Evolutionary conservation across 2,888 invertebrate species (phyloP).

Genomic region (Yponomeuta cagnagella): DNA sequence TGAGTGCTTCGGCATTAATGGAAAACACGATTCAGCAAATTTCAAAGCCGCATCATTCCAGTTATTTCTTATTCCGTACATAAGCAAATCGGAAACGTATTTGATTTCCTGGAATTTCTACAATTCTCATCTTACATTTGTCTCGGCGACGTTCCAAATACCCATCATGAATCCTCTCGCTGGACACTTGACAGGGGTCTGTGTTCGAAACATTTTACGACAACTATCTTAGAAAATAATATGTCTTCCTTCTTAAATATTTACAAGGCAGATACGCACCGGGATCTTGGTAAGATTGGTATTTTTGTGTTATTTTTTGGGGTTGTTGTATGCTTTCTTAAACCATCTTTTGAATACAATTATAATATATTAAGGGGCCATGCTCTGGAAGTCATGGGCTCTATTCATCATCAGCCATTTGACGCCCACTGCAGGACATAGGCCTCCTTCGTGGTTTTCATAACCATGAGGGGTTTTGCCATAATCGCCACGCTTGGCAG

Average conservation of each 20-base stretch:
- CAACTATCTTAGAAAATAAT: constrained; percentile 8
- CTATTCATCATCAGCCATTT: no score
- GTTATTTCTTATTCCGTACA: background rate
- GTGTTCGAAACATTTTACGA: constrained; percentile 5
- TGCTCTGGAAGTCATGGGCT: no score
- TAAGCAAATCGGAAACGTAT: constrained; percentile 26
- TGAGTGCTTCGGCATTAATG: no score
- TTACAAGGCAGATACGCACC: background rate
- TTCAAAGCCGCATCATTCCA: no score
- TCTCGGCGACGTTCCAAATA: constrained; percentile 8
- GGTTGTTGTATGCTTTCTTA: background rate
- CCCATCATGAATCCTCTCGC: constrained; percentile 15
- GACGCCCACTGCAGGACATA: no score
- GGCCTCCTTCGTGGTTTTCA: no score
- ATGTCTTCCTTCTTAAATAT: constrained; percentile 10
- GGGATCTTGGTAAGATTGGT: background rate
- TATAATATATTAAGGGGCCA: no score
- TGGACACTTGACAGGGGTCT: constrained; percentile 16
- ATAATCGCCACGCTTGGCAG: no score
- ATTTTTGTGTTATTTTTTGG: background rate
- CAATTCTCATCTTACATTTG: constrained; percentile 18
- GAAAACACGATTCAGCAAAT: no score
- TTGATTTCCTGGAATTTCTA: constrained; percentile 33
- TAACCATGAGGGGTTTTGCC: no score
- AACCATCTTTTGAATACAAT: no score